phyloP scores from a whole-genome alignment of 2,797 vertebrate species.

The Alcedo atthis region DNA sequence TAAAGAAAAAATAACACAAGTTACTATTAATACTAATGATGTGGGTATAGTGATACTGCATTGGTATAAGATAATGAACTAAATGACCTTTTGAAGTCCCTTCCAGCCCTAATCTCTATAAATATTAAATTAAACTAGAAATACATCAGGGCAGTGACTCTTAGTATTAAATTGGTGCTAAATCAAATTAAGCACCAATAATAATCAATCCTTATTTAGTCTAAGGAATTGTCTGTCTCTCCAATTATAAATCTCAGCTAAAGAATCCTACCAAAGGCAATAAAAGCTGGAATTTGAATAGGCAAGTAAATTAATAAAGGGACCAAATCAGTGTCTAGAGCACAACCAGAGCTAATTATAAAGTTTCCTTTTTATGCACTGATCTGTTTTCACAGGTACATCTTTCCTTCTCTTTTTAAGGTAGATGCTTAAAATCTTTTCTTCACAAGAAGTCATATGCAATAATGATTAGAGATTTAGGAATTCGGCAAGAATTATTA shows the following conservation, averaged over 20 bases:
- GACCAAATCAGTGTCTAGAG: not conserved
- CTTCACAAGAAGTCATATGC: not conserved
- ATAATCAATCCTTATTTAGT: constrained; percentile 50
- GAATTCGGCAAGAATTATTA: not conserved
- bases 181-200: constrained; percentile 50
- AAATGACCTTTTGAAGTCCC: not conserved
- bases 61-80: not conserved
- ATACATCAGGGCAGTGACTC: not conserved
- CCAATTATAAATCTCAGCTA: constrained; percentile 16
- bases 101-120: not conserved
- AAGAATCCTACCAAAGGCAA: constrained; percentile 6
- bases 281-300: constrained; percentile 13
- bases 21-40: not conserved
- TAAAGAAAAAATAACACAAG: not conserved
- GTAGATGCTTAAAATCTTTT: not conserved
- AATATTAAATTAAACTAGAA: constrained; percentile 42
- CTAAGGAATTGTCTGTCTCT: not conserved
- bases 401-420: not conserved
- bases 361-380: not conserved
- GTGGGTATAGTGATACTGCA: not conserved
- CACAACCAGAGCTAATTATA: not conserved
- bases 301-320: constrained; percentile 6
- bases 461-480: not conserved
- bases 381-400: not conserved
- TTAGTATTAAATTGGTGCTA: constrained; percentile 9